These are phyloP conservation scores for Porites lutea DNA, from an alignment of 64 coral and sea anemone genomes.

Conservation along the genomic window DNA sequence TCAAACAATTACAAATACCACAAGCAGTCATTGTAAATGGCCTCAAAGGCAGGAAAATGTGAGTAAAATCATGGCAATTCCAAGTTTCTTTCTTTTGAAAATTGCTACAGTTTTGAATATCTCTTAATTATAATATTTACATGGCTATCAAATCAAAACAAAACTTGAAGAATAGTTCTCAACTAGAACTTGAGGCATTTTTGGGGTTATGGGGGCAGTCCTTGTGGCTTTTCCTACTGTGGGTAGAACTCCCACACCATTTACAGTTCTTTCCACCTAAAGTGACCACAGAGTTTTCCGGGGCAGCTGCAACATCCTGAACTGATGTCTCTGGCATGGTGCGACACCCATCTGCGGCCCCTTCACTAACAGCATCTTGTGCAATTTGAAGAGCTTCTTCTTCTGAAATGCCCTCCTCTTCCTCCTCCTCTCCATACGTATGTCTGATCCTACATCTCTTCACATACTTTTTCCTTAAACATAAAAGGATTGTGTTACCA, in stretches of 20 bases:
- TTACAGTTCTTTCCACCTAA: background rate
- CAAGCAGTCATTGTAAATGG: no score
- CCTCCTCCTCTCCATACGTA: background rate
- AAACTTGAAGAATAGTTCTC: no score
- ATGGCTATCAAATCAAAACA: no score
- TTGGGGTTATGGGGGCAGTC: conserved; percentile 1
- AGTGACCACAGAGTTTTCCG: background rate
- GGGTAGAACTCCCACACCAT: background rate
- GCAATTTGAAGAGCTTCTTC: background rate
- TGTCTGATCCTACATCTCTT: background rate
- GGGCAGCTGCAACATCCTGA: background rate
- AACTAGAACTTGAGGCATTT: conserved; percentile 6
- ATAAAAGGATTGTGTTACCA: background rate
- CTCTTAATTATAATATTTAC: no score
- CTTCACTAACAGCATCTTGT: background rate
- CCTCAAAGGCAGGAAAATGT: no score
- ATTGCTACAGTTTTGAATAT: no score
- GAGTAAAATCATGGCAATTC: no score
- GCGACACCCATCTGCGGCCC: background rate
- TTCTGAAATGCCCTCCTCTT: background rate
- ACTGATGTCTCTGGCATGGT: background rate
- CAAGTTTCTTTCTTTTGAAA: no score
- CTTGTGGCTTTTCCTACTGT: conserved; percentile 1
- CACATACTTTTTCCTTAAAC: background rate
- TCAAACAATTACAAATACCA: no score